Conservation (phyloP, 2,797 vertebrate species). For the Clarias fuscus region DNA sequence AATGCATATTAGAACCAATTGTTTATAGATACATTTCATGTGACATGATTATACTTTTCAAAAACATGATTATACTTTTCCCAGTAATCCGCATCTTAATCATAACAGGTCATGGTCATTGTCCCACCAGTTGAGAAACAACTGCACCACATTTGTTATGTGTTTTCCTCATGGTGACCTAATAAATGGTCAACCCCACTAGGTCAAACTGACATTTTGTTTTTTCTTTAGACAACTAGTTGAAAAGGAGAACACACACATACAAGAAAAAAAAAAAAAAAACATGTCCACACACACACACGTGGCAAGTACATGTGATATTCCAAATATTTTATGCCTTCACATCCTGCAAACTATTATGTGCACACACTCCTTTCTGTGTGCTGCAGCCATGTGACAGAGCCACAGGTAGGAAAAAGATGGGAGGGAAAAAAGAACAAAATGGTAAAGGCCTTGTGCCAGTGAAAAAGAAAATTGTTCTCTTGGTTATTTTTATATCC, state of each 20-base stretch:
- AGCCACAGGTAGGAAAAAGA: no score
- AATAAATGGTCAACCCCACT: not conserved
- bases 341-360: not conserved
- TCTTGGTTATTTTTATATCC: not conserved
- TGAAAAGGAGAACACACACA: not conserved
- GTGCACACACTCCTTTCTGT: slow-evolving; percentile 4
- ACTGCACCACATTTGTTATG: not conserved
- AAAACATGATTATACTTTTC: no score
- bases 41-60: not conserved
- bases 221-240: not conserved
- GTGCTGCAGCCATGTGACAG: not conserved
- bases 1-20: not conserved
- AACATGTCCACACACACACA: not conserved
- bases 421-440: no score
- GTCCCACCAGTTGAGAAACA: not conserved
- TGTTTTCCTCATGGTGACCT: not conserved
- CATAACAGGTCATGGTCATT: no score
- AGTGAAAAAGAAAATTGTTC: not conserved
- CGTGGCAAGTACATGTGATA: not conserved
- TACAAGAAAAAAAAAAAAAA: no score
- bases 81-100: not conserved
- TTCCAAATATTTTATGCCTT: not conserved
- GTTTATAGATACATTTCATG: not conserved
- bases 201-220: not conserved
- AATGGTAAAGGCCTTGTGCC: not conserved